Evolutionary conservation across 2,113 vertebrate species (phyloP).

Genomic region (Pitta sordida): DNA sequence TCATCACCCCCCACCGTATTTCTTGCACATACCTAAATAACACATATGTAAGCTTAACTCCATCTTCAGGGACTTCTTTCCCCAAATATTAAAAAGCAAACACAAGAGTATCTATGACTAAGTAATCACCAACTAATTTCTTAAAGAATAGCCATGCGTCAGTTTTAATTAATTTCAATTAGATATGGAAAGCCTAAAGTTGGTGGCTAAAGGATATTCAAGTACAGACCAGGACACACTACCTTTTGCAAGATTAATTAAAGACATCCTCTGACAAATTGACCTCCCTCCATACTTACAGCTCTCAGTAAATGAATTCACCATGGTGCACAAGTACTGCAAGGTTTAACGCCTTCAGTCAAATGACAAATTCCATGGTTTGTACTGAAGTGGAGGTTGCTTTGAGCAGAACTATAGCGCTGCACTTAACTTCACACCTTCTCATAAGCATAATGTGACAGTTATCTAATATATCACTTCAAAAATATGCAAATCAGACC

Average conservation of each 20-base stretch:
- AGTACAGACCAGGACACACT: neutral
- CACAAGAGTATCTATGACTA: neutral
- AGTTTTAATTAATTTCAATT: neutral
- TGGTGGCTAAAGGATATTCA: neutral
- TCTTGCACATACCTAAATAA: neutral
- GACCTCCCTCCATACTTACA: neutral
- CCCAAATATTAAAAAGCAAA: neutral
- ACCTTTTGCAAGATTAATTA: neutral
- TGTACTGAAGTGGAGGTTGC: neutral
- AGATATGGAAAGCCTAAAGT: neutral
- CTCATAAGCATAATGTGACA: neutral
- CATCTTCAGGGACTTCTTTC: neutral
- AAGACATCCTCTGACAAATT: neutral
- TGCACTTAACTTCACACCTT: neutral
- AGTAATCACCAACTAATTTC: neutral
- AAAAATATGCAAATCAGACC: neutral
- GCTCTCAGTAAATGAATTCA: neutral
- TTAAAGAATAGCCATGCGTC: neutral
- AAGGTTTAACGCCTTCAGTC: neutral
- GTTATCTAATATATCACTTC: neutral
- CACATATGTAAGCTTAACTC: neutral
- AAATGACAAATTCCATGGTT: neutral
- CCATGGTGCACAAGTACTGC: neutral
- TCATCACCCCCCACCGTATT: neutral
- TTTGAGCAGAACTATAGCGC: neutral